Percentiles rank a stretch among this genome's conserved stretches.
These are phyloP conservation scores for Drosophila barbarae DNA, from an alignment of 2,888 invertebrate species.

Conservation along the genomic window DNA sequence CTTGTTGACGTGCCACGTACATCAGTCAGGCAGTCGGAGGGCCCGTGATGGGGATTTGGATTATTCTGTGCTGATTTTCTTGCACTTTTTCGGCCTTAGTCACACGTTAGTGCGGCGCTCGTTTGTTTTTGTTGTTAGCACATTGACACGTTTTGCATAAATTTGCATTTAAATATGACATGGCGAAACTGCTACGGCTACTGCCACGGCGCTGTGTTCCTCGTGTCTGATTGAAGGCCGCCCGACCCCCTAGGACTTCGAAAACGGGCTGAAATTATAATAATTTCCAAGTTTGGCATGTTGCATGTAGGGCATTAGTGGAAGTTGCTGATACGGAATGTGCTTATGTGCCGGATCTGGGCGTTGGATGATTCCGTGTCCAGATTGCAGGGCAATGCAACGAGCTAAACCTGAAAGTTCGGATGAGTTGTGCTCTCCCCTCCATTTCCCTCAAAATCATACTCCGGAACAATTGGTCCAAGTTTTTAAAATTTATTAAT, in stretches of 20 bases:
- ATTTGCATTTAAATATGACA: conserved; percentile 69
- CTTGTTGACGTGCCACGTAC: conserved; percentile 46
- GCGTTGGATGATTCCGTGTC: conserved; percentile 15
- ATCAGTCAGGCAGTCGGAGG: conserved; percentile 17
- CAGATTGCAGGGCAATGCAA: conserved; percentile 19
- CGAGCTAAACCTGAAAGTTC: not conserved
- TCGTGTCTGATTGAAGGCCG: conserved; percentile 42
- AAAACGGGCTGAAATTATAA: conserved; percentile 10
- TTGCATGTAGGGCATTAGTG: conserved; percentile 38
- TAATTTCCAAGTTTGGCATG: conserved; percentile 31
- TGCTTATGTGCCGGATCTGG: conserved; percentile 15
- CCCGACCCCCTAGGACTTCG: conserved; percentile 2
- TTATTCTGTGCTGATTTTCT: conserved; percentile 30
- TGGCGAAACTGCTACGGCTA: conserved; percentile 17
- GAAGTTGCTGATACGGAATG: conserved; percentile 25
- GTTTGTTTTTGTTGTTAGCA: conserved; percentile 69
- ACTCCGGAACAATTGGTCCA: not conserved
- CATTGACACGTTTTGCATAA: conserved; percentile 77
- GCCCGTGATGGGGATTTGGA: conserved; percentile 18
- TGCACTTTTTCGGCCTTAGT: conserved; percentile 49
- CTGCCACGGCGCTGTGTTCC: not conserved
- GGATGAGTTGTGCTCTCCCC: not conserved
- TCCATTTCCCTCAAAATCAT: not conserved
- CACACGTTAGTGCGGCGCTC: conserved; percentile 41
- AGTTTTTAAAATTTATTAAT: not conserved